These are phyloP conservation scores for Erpobdella octoculata DNA, from an alignment of 2,888 invertebrate genomes.

Conservation along the genomic window DNA sequence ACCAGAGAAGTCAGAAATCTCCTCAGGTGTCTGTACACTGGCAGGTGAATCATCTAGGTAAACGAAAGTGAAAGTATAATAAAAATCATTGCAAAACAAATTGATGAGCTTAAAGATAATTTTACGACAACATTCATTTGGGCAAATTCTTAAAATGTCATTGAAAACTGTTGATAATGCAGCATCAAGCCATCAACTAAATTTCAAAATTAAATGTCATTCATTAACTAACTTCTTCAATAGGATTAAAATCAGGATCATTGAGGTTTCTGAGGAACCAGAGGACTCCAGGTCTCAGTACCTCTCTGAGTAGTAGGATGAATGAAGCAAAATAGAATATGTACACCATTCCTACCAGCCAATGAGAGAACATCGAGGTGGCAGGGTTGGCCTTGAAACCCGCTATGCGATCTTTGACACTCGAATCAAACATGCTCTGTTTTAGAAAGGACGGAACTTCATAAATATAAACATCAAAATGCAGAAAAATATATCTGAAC, in stretches of 20 bases:
- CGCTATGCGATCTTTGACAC: slow-evolving; percentile 62
- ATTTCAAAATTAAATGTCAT: too few relatives aligned
- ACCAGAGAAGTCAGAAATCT: slow-evolving; percentile 81
- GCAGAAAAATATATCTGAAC: too few relatives aligned
- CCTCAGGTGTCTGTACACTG: slow-evolving; percentile 80
- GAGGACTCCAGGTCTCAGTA: slow-evolving; percentile 86
- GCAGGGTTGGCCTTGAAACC: slow-evolving; percentile 85
- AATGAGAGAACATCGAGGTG: slow-evolving; percentile 93
- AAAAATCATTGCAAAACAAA: too few relatives aligned
- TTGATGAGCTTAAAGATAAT: too few relatives aligned
- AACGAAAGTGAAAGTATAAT: too few relatives aligned
- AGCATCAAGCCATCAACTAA: background rate
- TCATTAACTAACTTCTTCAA: slow-evolving; percentile 63
- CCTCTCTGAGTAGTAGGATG: slow-evolving; percentile 81
- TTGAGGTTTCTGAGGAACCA: slow-evolving; percentile 97
- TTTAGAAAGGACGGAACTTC: too few relatives aligned
- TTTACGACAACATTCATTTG: background rate
- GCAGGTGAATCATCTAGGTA: slow-evolving; percentile 89
- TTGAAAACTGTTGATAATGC: background rate
- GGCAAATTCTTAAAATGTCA: background rate
- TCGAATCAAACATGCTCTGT: slow-evolving; percentile 52
- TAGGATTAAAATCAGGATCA: slow-evolving; percentile 97
- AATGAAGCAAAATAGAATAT: slow-evolving; percentile 94
- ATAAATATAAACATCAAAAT: too few relatives aligned
- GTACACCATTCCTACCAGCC: slow-evolving; percentile 90